Conservation (phyloP, 2,888 invertebrate species). For the Busseola fusca region DNA sequence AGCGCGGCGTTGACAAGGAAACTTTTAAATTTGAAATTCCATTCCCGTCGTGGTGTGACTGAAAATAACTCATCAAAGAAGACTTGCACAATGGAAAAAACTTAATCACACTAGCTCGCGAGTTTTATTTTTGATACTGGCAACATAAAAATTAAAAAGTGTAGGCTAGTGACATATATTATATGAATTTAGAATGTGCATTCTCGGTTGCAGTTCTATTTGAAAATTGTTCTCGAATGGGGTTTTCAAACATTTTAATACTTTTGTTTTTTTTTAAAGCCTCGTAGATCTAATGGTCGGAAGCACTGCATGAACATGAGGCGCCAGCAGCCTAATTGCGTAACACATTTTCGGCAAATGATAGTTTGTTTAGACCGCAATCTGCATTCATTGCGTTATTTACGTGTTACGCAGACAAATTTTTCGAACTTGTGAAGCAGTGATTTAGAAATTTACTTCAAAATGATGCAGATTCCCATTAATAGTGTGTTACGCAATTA, state of each 20-base stretch:
- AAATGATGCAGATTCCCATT: too few species aligned
- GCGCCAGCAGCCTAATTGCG: too few species aligned
- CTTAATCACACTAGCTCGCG: conserved; percentile 55
- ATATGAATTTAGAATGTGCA: conserved; percentile 28
- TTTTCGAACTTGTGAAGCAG: too few species aligned
- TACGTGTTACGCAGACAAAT: too few species aligned
- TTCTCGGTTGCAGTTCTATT: conserved; percentile 18
- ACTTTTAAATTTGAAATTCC: conserved; percentile 66
- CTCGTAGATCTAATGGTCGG: background rate
- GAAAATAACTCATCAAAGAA: conserved; percentile 69
- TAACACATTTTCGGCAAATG: too few species aligned
- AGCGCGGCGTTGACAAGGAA: conserved; percentile 56
- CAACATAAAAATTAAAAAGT: conserved; percentile 45
- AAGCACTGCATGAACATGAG: background rate
- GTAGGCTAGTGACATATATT: conserved; percentile 9
- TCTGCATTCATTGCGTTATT: too few species aligned
- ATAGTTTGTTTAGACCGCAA: too few species aligned
- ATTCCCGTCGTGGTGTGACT: conserved; percentile 56
- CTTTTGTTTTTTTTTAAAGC: background rate
- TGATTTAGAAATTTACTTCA: too few species aligned
- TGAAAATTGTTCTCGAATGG: conserved; percentile 1
- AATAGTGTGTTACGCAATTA: too few species aligned
- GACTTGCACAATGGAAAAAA: conserved; percentile 61
- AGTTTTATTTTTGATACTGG: conserved; percentile 48
- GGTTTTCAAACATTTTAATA: background rate